Evolutionary conservation across 2,888 invertebrate genomes (phyloP), one percentile per base, ranked within the genome.

Genomic region (Hydroisotoma schaefferi): DNA sequence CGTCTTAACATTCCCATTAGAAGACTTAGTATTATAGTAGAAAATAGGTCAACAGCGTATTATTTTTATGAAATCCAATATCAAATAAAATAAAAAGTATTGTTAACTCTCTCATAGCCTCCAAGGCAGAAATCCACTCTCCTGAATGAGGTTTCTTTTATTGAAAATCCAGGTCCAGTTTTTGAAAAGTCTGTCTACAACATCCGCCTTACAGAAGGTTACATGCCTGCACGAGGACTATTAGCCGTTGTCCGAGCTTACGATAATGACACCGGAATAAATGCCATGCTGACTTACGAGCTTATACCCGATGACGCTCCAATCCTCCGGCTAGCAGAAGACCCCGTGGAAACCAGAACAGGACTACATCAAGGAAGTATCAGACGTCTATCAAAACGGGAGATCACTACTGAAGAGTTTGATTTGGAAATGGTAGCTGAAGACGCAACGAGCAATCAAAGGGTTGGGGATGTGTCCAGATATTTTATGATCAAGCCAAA

Each of bases 101-200:
- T n/a, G n/a, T n/a, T n/a, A n/a, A n/a, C n/a, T n/a, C n/a, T n/a
- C n/a, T n/a, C n/a, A n/a, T n/a, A n/a, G n/a, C n/a, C n/a, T n/a
- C n/a, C n/a, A n/a, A n/a, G n/a, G n/a, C n/a, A n/a, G n/a, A n/a
- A n/a, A n/a, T n/a, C n/a, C n/a, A n/a, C n/a, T n/a, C n/a, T n/a
- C n/a, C n/a, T n/a, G n/a, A n/a, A n/a, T n/a, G n/a, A n/a, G n/a
- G n/a, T n/a, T n/a, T n/a, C n/a, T n/a, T n/a, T n/a, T n/a, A n/a
- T n/a, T n/a, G n/a, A n/a, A n/a, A n/a, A n/a, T n/a, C n/a, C n/a
- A 77, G 87, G 90, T 68, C 94, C 94, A 20, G 85, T 85, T 78
- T 89, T 92, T 76, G 81, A 83, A 60, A 82, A 82, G 44, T 23
- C 61, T 57, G 68, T 67, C 63, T 69, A 60, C 61, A 67, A 60